Evolutionary conservation across 2,888 invertebrate genomes (phyloP).

Genomic region (Cantharis rustica): DNA sequence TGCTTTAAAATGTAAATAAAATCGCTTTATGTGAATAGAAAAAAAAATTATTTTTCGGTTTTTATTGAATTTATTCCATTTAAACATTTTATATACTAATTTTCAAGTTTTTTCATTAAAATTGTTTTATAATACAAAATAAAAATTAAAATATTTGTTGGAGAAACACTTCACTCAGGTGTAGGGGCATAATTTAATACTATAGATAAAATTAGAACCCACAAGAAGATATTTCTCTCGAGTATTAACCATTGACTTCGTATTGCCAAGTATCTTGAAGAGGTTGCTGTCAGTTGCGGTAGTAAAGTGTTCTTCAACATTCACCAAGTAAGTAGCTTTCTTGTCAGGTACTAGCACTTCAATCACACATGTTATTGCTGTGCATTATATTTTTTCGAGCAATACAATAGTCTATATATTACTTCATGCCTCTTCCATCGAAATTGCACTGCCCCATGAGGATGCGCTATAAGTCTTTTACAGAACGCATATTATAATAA

Average conservation of each 20-base stretch:
- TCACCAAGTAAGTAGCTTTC: conserved; percentile 51
- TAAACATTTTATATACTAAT: neutral
- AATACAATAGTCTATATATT: conserved; percentile 56
- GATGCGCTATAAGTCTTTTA: conserved; percentile 39
- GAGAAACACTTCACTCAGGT: neutral
- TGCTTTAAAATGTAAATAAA: too few species aligned
- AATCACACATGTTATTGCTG: conserved; percentile 54
- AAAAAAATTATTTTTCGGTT: too few species aligned
- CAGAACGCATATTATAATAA: conserved; percentile 48
- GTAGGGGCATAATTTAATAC: neutral
- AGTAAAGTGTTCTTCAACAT: conserved; percentile 49
- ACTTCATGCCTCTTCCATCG: conserved; percentile 36
- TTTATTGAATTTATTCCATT: too few species aligned
- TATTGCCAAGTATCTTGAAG: conserved; percentile 16
- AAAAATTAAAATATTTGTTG: neutral
- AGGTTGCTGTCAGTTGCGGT: conserved; percentile 43
- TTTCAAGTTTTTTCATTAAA: neutral
- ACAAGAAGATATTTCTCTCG: conserved; percentile 28
- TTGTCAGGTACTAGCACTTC: conserved; percentile 49
- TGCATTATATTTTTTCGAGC: conserved; percentile 49
- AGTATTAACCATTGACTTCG: conserved; percentile 7
- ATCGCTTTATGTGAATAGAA: too few species aligned
- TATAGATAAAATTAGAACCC: conserved; percentile 24
- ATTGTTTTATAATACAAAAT: neutral
- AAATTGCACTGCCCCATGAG: conserved; percentile 21